These are phyloP conservation scores for Daktulosphaira vitifoliae DNA, from an alignment of 1,140 invertebrate genomes.

Conservation along the genomic window DNA sequence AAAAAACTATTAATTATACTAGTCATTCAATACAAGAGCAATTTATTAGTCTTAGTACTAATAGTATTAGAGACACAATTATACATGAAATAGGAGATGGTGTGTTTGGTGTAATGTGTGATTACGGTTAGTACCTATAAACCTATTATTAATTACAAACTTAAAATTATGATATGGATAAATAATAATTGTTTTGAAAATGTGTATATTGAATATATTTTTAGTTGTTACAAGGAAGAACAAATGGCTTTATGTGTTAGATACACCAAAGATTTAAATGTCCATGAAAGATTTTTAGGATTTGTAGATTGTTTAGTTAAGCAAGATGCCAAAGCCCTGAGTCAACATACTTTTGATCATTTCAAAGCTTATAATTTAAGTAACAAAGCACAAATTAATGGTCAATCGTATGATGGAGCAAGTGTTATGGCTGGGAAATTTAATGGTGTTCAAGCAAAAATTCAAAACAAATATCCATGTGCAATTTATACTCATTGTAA, in stretches of 20 bases:
- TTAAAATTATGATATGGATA: not conserved
- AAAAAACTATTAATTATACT: not conserved
- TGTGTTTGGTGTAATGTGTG: no score
- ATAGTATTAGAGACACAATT: no score
- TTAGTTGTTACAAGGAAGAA: no score
- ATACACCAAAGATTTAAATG: not conserved
- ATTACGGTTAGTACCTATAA: not conserved
- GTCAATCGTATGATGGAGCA: not conserved
- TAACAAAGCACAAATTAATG: not conserved
- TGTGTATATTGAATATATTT: not conserved
- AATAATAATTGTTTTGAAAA: not conserved
- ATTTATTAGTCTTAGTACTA: not conserved
- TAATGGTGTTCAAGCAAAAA: no score
- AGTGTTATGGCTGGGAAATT: constrained; percentile 3
- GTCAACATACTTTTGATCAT: not conserved
- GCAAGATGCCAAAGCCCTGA: not conserved
- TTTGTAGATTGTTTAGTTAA: no score
- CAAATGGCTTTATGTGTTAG: not conserved
- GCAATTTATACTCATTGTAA: not conserved
- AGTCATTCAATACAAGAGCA: no score
- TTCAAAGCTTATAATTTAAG: not conserved
- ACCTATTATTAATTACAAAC: not conserved
- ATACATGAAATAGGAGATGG: no score
- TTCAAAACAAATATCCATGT: constrained; percentile 3
- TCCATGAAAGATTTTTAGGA: not conserved